Conservation (phyloP, 2,888 invertebrate species). For the Ichneumon xanthorius region DNA sequence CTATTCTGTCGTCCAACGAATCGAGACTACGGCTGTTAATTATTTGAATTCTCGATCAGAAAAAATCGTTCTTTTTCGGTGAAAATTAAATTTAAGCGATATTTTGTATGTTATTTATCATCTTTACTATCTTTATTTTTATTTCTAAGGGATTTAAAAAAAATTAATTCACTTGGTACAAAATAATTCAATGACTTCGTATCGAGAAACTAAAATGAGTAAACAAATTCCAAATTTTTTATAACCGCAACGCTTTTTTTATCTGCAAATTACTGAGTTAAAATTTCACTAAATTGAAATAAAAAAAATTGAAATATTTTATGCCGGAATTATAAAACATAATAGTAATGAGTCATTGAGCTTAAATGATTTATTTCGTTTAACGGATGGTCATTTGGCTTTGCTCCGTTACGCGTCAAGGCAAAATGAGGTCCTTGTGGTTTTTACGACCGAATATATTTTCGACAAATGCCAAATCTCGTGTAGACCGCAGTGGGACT, state of each 20-base stretch:
- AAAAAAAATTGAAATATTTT: neutral
- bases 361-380: neutral
- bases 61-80: neutral
- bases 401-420: neutral
- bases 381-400: neutral
- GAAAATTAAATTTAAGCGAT: too few species aligned
- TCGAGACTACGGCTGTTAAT: neutral
- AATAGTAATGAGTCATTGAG: neutral
- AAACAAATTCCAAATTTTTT: too few species aligned
- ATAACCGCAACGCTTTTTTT: neutral
- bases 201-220: too few species aligned
- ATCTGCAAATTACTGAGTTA: neutral
- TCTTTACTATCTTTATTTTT: too few species aligned
- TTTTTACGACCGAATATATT: constrained; percentile 47
- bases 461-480: constrained; percentile 25
- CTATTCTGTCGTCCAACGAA: neutral
- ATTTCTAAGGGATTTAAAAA: too few species aligned
- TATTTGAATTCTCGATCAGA: neutral
- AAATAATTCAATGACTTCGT: too few species aligned
- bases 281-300: neutral
- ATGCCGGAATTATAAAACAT: neutral
- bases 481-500: neutral
- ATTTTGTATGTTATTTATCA: too few species aligned
- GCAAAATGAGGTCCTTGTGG: constrained; percentile 16
- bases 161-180: too few species aligned